Evolutionary conservation across 2,113 vertebrate genomes (phyloP).

Genomic region (Noctilio leporinus): DNA sequence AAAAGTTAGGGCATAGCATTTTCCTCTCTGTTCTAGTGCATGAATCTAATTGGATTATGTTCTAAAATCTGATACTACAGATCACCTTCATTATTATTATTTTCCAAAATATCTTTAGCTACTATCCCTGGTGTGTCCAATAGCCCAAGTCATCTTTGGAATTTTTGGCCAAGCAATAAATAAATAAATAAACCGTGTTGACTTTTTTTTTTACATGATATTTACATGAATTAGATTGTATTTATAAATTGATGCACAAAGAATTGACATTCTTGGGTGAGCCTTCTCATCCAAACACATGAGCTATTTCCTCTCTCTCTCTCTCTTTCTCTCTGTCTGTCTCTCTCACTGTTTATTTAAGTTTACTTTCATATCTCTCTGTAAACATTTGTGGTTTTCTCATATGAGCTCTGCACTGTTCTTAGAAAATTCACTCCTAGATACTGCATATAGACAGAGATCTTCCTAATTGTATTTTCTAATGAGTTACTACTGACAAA

Average conservation of each 20-base stretch:
- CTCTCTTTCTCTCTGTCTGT: background rate
- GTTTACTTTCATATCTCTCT: conserved; percentile 58
- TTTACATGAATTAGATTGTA: background rate
- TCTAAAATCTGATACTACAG: conserved; percentile 9
- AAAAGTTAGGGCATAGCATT: background rate
- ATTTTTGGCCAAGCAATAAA: background rate
- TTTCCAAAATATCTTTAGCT: conserved; percentile 39
- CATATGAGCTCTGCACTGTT: background rate
- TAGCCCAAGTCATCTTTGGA: background rate
- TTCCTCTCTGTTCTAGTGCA: background rate
- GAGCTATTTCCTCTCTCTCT: background rate
- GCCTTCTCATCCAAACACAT: background rate
- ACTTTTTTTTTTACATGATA: background rate
- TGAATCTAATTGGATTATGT: conserved; percentile 19
- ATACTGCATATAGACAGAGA: background rate
- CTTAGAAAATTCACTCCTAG: conserved; percentile 16
- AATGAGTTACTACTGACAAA: background rate
- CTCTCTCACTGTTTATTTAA: conserved; percentile 42
- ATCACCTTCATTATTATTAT: background rate
- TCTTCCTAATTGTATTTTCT: background rate
- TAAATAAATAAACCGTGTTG: background rate
- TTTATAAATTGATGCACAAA: conserved; percentile 41
- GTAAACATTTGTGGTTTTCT: conserved; percentile 52
- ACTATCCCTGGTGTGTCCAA: background rate
- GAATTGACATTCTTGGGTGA: conserved; percentile 40